Percentiles rank a stretch among this genome's conserved stretches.
These are phyloP conservation scores for Chionodraco myersi DNA, from an alignment of 2,113 vertebrate species.

Conservation along the genomic window DNA sequence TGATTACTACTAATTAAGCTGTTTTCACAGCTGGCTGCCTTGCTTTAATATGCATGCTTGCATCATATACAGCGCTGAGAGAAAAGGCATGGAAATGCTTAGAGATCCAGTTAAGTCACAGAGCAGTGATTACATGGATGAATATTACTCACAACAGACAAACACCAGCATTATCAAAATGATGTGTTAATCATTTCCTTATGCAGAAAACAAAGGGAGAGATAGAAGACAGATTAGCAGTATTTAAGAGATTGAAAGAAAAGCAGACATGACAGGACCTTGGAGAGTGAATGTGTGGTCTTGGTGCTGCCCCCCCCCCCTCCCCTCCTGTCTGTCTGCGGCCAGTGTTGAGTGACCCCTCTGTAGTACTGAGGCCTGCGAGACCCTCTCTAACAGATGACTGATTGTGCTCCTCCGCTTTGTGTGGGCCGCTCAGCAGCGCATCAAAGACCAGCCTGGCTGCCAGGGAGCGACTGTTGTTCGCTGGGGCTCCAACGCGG, in stretches of 20 bases:
- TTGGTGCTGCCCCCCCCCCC: slow-evolving; percentile 28
- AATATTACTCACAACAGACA: slow-evolving; percentile 61
- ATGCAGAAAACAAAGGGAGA: neutral
- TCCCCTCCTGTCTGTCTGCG: slow-evolving; percentile 44
- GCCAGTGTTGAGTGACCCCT: slow-evolving; percentile 59
- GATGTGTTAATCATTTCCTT: slow-evolving; percentile 43
- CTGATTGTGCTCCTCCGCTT: slow-evolving; percentile 82
- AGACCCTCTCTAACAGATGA: slow-evolving; percentile 85
- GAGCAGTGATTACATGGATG: slow-evolving; percentile 66
- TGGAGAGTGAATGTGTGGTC: slow-evolving; percentile 16
- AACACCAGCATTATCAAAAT: slow-evolving; percentile 44
- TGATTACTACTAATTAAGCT: slow-evolving; percentile 85
- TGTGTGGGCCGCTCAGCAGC: slow-evolving; percentile 84
- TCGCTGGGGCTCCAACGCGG: slow-evolving; percentile 47
- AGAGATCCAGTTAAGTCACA: slow-evolving; percentile 63
- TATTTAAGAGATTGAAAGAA: slow-evolving; percentile 39
- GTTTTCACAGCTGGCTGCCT: slow-evolving; percentile 83
- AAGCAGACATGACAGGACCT: slow-evolving; percentile 11
- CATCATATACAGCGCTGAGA: slow-evolving; percentile 62
- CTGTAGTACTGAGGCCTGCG: slow-evolving; percentile 58
- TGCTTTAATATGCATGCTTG: slow-evolving; percentile 79
- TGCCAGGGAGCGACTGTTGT: slow-evolving; percentile 76
- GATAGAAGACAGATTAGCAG: slow-evolving; percentile 15
- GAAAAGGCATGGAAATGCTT: slow-evolving; percentile 57
- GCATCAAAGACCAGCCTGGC: slow-evolving; percentile 81